Evolutionary conservation across 1,140 invertebrate genomes (phyloP).

Genomic region (Stenopsyche tienmushanensis): DNA sequence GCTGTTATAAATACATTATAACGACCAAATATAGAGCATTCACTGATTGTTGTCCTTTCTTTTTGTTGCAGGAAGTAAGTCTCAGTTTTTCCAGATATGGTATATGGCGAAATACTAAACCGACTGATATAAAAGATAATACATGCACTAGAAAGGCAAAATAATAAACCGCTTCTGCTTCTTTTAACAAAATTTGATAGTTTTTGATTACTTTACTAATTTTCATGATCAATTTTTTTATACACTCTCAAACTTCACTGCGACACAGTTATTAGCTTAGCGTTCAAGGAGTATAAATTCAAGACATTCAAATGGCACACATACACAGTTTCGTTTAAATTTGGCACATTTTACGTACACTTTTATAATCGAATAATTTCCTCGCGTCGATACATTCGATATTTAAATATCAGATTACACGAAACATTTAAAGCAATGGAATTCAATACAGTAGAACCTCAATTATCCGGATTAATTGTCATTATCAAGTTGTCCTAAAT

Average conservation of each 20-base stretch:
- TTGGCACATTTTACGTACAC: too few relatives aligned
- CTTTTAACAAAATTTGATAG: constrained; percentile 15
- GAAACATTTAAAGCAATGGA: too few relatives aligned
- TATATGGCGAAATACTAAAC: constrained; percentile 26
- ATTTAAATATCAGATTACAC: too few relatives aligned
- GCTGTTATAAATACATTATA: neutral
- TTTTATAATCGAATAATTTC: too few relatives aligned
- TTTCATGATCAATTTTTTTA: neutral
- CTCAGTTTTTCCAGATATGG: constrained; percentile 49
- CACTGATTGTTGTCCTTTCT: constrained; percentile 43
- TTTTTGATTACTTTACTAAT: constrained; percentile 14
- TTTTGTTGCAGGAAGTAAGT: constrained; percentile 65
- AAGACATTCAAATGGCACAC: too few relatives aligned
- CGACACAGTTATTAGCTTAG: too few relatives aligned
- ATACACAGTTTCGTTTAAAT: too few relatives aligned
- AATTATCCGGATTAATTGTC: too few relatives aligned
- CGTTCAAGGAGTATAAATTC: neutral
- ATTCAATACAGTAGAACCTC: too few relatives aligned
- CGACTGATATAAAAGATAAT: constrained; percentile 36
- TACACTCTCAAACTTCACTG: too few relatives aligned
- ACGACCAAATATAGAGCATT: neutral
- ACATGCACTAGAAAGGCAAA: constrained; percentile 11
- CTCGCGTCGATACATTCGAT: too few relatives aligned
- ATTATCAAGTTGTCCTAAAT: too few relatives aligned
- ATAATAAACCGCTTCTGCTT: constrained; percentile 31